phyloP scores from a whole-genome alignment of 1,140 invertebrate genomes.

The Formica exsecta region DNA sequence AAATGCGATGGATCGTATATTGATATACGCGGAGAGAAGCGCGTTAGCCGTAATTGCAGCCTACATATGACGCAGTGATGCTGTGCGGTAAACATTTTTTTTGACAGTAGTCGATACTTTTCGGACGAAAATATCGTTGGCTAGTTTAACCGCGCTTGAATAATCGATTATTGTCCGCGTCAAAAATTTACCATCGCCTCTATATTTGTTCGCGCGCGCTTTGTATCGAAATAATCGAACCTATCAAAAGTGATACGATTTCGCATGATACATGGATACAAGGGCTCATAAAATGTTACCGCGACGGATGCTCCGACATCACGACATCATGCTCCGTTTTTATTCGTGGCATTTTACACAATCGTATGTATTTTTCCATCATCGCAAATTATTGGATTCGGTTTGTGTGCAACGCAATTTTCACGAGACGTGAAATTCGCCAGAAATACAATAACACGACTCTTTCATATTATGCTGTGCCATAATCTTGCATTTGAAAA shows the following conservation, averaged over 20 bases:
- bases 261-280: neutral
- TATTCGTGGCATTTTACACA: neutral
- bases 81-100: neutral
- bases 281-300: constrained; percentile 13
- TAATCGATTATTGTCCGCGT: constrained; percentile 6
- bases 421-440: neutral
- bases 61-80: neutral
- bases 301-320: neutral
- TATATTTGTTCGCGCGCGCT: neutral
- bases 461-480: neutral
- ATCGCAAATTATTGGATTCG: constrained; percentile 26
- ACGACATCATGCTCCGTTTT: constrained; percentile 10
- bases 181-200: constrained; percentile 15
- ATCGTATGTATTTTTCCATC: neutral
- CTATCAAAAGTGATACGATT: constrained; percentile 16
- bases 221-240: constrained; percentile 25
- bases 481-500: neutral
- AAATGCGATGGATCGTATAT: constrained; percentile 3
- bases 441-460: constrained; percentile 16
- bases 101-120: neutral
- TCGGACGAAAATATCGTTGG: constrained; percentile 8
- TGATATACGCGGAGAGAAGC: constrained; percentile 10
- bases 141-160: neutral
- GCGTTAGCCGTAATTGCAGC: neutral
- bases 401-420: neutral